These are phyloP conservation scores for Salvelinus fontinalis DNA, from an alignment of 2,113 vertebrate species.

Conservation along the genomic window DNA sequence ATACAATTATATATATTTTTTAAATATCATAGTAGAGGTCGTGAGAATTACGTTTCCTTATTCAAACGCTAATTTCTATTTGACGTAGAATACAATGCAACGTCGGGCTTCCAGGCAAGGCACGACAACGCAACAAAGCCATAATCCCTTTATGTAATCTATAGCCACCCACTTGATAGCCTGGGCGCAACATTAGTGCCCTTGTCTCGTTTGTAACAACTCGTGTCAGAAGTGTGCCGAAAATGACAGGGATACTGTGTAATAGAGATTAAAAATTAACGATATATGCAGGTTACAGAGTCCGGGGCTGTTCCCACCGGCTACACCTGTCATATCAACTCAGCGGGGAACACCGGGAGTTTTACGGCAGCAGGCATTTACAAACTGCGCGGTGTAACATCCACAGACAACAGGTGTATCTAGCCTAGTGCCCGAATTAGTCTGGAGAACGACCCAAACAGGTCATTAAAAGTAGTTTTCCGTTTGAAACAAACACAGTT, in stretches of 20 bases:
- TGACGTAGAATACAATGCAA: too few species aligned
- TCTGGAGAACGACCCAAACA: neutral
- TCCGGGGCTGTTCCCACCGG: neutral
- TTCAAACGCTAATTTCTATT: too few species aligned
- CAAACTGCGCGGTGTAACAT: neutral
- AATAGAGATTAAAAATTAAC: neutral
- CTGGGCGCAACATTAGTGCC: neutral
- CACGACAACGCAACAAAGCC: neutral
- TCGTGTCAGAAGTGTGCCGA: neutral
- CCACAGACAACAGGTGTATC: constrained; percentile 31
- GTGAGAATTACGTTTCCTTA: too few species aligned
- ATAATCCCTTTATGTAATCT: neutral
- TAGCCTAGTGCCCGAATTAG: neutral
- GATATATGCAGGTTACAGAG: neutral
- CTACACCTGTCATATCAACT: neutral
- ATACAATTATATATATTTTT: too few species aligned
- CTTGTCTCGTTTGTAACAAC: neutral
- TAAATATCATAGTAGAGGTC: too few species aligned
- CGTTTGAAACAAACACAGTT: neutral
- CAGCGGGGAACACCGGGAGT: neutral
- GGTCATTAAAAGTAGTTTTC: neutral
- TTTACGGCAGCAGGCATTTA: constrained; percentile 5
- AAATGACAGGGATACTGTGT: neutral
- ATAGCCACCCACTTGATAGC: neutral
- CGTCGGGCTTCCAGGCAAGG: too few species aligned